A percentile compares a stretch with the other conserved stretches of the same genome.
Conservation (phyloP, 1,140 invertebrate species). For the Drosophila subpulchrella region DNA sequence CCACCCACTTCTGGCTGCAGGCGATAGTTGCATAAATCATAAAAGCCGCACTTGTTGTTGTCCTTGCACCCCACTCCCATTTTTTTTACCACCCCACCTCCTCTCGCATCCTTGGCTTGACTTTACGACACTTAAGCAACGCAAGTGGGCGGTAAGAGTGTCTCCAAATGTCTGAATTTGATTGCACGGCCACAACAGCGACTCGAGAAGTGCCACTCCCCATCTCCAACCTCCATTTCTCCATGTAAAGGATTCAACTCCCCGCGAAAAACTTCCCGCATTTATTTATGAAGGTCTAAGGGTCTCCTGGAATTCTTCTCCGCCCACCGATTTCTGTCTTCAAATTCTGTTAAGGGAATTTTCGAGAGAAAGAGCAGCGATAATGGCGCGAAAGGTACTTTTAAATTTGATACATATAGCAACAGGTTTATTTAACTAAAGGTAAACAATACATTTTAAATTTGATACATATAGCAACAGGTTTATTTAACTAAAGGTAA, state of each 20-base stretch:
- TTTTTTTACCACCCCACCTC: background rate
- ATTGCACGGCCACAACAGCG: slow-evolving; percentile 71
- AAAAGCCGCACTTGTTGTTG: slow-evolving; percentile 61
- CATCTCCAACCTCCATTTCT: background rate
- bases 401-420: background rate
- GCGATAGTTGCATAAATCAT: slow-evolving; percentile 83
- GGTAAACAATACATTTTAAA: background rate
- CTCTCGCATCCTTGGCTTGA: slow-evolving; percentile 44
- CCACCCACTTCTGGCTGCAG: slow-evolving; percentile 50
- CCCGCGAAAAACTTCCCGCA: slow-evolving; percentile 36
- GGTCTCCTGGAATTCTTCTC: slow-evolving; percentile 5
- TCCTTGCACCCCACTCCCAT: slow-evolving; percentile 14
- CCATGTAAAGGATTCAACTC: slow-evolving; percentile 25
- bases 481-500: background rate
- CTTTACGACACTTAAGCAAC: slow-evolving; percentile 80
- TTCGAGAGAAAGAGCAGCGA: background rate
- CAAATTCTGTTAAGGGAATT: slow-evolving; percentile 9
- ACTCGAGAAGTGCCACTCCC: slow-evolving; percentile 25
- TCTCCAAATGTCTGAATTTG: slow-evolving; percentile 77
- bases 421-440: background rate
- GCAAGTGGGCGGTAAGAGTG: slow-evolving; percentile 19
- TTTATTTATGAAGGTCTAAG: slow-evolving; percentile 72
- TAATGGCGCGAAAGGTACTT: background rate
- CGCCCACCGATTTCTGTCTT: background rate
- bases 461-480: background rate